Evolutionary conservation across 2,888 invertebrate species (phyloP), one percentile per base, ranked within the genome.

Genomic region (Phaonia tiefii): DNA sequence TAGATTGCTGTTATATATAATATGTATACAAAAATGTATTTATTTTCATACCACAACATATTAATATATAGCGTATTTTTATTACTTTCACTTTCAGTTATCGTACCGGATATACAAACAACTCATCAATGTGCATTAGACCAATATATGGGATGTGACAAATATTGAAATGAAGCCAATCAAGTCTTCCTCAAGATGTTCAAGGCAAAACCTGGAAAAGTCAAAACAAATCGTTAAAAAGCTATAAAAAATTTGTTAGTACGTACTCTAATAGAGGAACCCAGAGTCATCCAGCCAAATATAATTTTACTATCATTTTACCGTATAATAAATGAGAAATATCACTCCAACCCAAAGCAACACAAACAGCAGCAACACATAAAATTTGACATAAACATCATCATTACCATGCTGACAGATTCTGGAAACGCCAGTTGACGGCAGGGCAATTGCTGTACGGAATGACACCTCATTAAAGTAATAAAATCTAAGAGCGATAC

Each of bases 171-270:
- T 60, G 42, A 46, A 42, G 22, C 39, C 63, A 54, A 49, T 37
- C 25, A 42, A 44, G 60, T 37, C 54, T 67, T 22, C 37, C 17
- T 10, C 17, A 58, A 13, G 58, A n/a, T 31, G 15, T 58, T 31
- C 11, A 15, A 54, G 37, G 3, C 31, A 5, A 31, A 8, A 3
- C 3, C 4, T 31, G 25, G 67, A 63, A 66, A 84, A 86, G 87
- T 87, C 88, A 87, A 85, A 89, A 89, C 88, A 89, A 89, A 89
- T 87, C 89, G 88, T 89, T 88, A 89, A 89, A 89, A 86, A 82
- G 80, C 82, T 83, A 87, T 89, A 86, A 89, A 89, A 88, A 37
- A 11, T 15, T 20, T n/a, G n/a, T 31, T 46, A 83, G 84, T 75
- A 84, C 84, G 86, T 83, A 85, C 78, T 80, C 76, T 26, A 39